Conservation (phyloP, 2,888 invertebrate genomes). For the Balanococcus diminutus region DNA sequence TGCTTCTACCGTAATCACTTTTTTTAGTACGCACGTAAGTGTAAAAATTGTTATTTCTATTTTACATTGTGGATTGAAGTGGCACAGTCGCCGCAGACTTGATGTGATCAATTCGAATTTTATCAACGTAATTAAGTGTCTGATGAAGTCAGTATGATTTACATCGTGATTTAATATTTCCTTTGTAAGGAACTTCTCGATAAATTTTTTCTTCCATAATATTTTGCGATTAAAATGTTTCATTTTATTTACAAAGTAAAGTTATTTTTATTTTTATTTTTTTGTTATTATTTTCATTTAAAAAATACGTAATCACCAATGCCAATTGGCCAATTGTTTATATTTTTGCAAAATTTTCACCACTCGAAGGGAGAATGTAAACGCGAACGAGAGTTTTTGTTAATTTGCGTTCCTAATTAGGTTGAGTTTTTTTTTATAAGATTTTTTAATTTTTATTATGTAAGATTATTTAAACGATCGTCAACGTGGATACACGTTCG, state of each 20-base stretch:
- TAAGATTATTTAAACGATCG: neutral
- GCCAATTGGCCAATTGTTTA: neutral
- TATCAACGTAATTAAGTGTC: neutral
- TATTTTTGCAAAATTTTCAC: neutral
- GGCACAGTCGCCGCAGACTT: neutral
- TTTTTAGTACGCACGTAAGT: neutral
- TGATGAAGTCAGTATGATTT: too few species aligned
- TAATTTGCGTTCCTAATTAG: neutral
- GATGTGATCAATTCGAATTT: neutral
- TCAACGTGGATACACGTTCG: neutral
- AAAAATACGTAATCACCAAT: neutral
- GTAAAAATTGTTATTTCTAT: neutral
- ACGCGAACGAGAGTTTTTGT: neutral
- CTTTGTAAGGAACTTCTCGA: too few species aligned
- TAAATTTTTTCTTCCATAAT: too few species aligned
- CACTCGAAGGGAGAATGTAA: neutral
- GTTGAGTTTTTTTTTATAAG: neutral
- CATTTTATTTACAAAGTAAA: neutral
- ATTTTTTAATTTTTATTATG: conserved; percentile 5
- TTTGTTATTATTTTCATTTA: neutral
- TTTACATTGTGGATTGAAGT: neutral
- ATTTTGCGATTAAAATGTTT: too few species aligned
- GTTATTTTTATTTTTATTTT: neutral
- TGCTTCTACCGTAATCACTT: neutral
- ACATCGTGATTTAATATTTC: neutral